Base-by-base conservation (phyloP, 2,888 invertebrate genomes). In the Ceraclea dissimilis region DNA sequence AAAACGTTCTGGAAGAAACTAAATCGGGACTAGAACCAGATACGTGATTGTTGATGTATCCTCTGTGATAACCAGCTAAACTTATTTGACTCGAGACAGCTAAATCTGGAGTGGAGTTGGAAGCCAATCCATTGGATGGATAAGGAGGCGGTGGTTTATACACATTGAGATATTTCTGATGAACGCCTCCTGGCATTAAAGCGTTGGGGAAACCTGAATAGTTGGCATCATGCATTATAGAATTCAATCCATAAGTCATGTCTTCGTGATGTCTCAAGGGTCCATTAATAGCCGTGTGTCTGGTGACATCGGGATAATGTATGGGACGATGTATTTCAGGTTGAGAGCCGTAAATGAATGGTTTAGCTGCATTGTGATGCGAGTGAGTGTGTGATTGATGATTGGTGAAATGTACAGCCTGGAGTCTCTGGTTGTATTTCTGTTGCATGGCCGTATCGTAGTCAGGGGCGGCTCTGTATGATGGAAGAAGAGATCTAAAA, bases 381-480 rank as follows among this genome's bases (percentile, higher is more conserved):
- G 68, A 62, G 22, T 68, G 70, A 0, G 68, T 62, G 63, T 70
- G 71, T 2, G 71, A 63, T 61, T 70, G 71, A 65, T 70, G 71
- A 65, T 66, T 70, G 60, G 73, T 73, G 64, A 72, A 76, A 0
- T 76, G 71, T 56, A 73, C 71, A 0, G 74, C 72, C 48, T 75
- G 73, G 8, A 74, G 60, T 34, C 74, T 74, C 39, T 76, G 81
- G 49, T 83, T 79, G 71, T 89, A 88, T 69, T 92, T 92, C 66
- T 90, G 87, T 68, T 90, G 90, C 59, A 96, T 81, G 13, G 95
- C 94, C 0, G 93, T 92, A 68, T 95, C 94, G 71, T 97, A 97
- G 73, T 95, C 95, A 0, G 97, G 96, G 1, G 94, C 93, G 0
- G 90, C 90, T 2, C 95, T 81, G 70, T 92, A 92, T 0, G 86